These are phyloP conservation scores for Bergia puertoricense DNA, from an alignment of 92 coral and sea anemone genomes.

Conservation along the genomic window DNA sequence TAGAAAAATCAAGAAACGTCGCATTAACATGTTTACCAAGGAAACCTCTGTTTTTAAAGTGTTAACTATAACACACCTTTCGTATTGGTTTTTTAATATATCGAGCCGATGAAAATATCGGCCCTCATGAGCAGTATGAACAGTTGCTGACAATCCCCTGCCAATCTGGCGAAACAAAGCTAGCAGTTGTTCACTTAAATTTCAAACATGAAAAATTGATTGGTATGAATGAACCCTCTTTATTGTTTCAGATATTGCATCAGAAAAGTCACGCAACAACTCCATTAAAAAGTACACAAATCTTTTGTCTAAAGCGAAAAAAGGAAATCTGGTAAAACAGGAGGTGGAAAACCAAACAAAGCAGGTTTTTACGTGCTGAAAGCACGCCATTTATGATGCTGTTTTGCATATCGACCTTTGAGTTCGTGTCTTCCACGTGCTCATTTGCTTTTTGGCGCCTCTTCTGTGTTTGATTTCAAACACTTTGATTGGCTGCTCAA, in stretches of 20 bases:
- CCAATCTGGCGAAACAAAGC: too few relatives aligned
- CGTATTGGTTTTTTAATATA: too few relatives aligned
- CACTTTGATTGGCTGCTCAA: slow-evolving; percentile 17
- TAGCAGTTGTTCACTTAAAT: background rate
- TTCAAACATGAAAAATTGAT: background rate
- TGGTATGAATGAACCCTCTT: background rate
- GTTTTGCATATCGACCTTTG: slow-evolving; percentile 6
- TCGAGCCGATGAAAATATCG: too few relatives aligned
- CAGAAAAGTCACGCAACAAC: slow-evolving; percentile 28
- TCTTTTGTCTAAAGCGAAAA: background rate
- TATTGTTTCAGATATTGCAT: slow-evolving; percentile 1
- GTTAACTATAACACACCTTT: too few relatives aligned
- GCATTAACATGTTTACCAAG: too few relatives aligned
- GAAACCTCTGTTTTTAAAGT: too few relatives aligned
- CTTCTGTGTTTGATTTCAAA: background rate
- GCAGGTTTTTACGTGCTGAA: slow-evolving; percentile 2
- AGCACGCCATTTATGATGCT: background rate
- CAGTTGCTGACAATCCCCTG: too few relatives aligned
- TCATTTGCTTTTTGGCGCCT: slow-evolving; percentile 32
- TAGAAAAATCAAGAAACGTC: too few relatives aligned
- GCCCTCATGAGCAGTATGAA: too few relatives aligned
- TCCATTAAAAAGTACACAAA: background rate
- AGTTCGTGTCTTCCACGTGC: slow-evolving; percentile 18
- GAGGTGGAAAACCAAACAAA: background rate
- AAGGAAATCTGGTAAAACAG: background rate